Base-by-base conservation (phyloP, 2,797 vertebrate species). In the Hippoglossus hippoglossus region DNA sequence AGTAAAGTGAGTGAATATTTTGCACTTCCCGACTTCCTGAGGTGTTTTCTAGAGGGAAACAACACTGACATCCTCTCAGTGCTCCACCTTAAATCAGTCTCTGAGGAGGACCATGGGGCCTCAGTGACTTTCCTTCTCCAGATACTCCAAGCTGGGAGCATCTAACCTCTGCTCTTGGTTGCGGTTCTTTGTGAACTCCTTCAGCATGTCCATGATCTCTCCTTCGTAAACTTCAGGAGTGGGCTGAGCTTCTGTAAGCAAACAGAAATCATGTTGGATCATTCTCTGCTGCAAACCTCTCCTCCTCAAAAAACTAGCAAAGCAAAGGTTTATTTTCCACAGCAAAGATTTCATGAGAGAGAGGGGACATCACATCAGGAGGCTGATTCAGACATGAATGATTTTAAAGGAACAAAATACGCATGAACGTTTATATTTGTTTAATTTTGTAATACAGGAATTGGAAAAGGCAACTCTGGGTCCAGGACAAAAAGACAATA, bases 111-210 rank as follows among this genome's bases (percentile, higher is more conserved):
- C 59, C 11, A 2, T 25, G 26, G 3, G 9, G 41, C 7, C 2
- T 12, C 19, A 91, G 5, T 90, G 82, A 46, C 50, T 79, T 57
- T 85, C 89, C 49, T 92, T 91, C 13, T 95, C 94, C 62, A 98
- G 94, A 73, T 99, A 98, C 36, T 99, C 98, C 34, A 99, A 91
- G 85, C 95, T 95, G 0, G 97, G 98, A 7, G 97, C 97, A 1
- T 96, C 93, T 56, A 98, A 86, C 71, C 98, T 93, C 93, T 97
- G 97, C 79, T 99, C 98, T 53, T 92, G 96, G 72, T 97, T 91
- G 55, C 91, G 95, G 89, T 99, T 99, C 84, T 96, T 98, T 54
- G 97, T 83, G 25, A 98, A 99, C 39, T 98, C 97, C 81, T 95
- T 95, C 67, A 99, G 91, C 94, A 97, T 77, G 13, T 94, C 93